Base-by-base conservation (phyloP, 1,140 invertebrate genomes). In the Aphaenogaster ashmeadi region DNA sequence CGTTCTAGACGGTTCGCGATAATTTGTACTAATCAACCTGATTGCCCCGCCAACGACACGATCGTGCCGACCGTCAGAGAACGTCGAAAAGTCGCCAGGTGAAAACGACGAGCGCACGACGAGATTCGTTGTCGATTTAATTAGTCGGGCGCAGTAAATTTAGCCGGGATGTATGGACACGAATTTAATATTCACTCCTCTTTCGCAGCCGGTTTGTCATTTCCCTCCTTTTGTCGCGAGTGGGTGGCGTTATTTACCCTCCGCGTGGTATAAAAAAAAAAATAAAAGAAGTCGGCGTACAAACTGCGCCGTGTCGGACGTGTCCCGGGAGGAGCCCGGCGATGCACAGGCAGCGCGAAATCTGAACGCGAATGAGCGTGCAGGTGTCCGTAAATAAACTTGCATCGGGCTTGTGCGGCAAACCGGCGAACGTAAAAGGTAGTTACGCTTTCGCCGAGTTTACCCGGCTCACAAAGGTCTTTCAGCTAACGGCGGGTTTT, bases 381-480 rank as follows among this genome's bases (percentile, higher is more conserved):
- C 89, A 93, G 90, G 89, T 93, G 91, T 92, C 92, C 92, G 92
- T 93, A 91, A 92, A 93, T 93, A 93, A 93, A 93, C 90, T 89
- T 91, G 91, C 89, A 90, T 87, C 92, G 92, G 90, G 87, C 92
- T 92, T 92, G 89, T 90, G 88, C 90, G 78, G 87, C 87, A 87
- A 93, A 89, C 92, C 89, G 79, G 58, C 85, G 91, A 90, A 91
- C 78, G 92, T 93, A 92, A 93, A 93, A 90, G 91, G 90, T 91
- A 90, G 89, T 91, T 91, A 91, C 89, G 89, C 89, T 89, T 87
- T 91, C 87, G 87, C 66, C 89, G 89, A 87, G 69, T 89, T 69
- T 91, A 72, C 44, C 54, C 74, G 58, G 66, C 67, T 84, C 78
- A 87, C 89, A 90, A 91, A 91, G 89, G 71, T 56, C 83, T 83